Percentiles rank a stretch among this genome's conserved stretches.
Conservation (phyloP, 2,797 vertebrate species). For the Nyctibius grandis region DNA sequence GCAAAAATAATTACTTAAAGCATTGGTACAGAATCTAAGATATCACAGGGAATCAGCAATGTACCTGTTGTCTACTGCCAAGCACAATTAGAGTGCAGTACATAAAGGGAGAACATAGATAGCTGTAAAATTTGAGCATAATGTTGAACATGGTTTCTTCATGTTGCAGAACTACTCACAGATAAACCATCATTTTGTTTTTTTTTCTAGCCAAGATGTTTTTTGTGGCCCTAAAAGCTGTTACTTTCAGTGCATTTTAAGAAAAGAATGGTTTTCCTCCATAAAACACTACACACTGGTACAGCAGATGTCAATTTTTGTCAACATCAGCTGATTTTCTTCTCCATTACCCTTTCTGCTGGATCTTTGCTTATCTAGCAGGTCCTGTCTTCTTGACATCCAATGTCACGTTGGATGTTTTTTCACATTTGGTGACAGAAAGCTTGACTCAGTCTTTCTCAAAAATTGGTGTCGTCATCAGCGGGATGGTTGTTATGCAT, state of each 20-base stretch:
- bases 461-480: background rate
- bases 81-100: background rate
- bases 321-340: constrained; percentile 57
- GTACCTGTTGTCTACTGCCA: background rate
- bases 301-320: constrained; percentile 34
- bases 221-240: background rate
- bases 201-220: background rate
- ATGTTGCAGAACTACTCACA: background rate
- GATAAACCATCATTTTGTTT: background rate
- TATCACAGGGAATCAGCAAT: background rate
- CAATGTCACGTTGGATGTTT: background rate
- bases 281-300: background rate
- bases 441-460: background rate
- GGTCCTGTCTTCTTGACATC: background rate
- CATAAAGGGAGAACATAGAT: background rate
- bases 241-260: background rate
- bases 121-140: background rate
- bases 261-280: background rate
- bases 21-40: background rate
- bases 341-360: constrained; percentile 31
- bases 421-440: background rate
- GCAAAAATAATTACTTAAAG: background rate
- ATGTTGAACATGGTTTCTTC: background rate
- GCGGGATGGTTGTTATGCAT: background rate
- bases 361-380: constrained; percentile 32